Evolutionary conservation across 92 coral and sea anemone genomes (phyloP).

Genomic region (Isaurus tuberculatus): DNA sequence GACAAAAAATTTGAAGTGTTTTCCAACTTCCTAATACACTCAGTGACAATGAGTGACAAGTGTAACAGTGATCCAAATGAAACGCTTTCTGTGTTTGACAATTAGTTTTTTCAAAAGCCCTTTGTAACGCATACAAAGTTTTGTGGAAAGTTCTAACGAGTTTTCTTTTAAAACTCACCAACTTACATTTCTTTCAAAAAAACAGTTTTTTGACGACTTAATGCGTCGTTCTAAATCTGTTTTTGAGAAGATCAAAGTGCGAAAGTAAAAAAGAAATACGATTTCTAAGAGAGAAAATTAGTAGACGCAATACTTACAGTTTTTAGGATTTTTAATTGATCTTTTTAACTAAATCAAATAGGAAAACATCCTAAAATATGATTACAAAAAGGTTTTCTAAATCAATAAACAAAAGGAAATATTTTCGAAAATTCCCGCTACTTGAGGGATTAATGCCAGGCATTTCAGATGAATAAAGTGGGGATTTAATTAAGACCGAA

Average conservation of each 20-base stretch:
- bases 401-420: not conserved
- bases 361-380: not conserved
- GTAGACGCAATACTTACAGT: not conserved
- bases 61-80: not conserved
- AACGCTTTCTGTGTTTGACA: not conserved
- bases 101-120: not conserved
- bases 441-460: not conserved
- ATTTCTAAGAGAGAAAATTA: not conserved
- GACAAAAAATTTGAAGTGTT: constrained; percentile 10
- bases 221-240: not conserved
- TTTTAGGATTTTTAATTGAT: not conserved
- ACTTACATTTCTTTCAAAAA: not conserved
- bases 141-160: not conserved
- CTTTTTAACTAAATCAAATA: not conserved
- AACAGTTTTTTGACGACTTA: not conserved
- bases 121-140: no score
- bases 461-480: not conserved
- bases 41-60: not conserved
- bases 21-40: not conserved
- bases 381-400: not conserved
- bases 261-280: not conserved
- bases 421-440: not conserved
- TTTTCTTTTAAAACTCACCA: not conserved
- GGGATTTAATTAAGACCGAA: not conserved
- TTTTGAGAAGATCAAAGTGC: not conserved